Base-by-base conservation (phyloP, 2,888 invertebrate genomes). In the Beris morrisii region DNA sequence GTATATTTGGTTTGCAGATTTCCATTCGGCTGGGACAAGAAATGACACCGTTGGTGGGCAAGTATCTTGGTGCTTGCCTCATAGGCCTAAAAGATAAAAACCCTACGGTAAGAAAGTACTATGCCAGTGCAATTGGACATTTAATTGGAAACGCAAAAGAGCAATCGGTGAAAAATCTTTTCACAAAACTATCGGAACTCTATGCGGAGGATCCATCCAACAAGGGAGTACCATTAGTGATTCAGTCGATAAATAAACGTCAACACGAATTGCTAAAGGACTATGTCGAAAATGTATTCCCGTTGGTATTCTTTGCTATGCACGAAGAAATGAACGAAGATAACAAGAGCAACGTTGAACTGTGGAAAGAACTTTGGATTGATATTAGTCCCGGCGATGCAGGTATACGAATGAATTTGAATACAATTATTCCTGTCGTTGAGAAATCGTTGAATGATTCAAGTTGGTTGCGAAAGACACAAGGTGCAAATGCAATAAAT, bases 341-440 rank as follows among this genome's bases (percentile, higher is more conserved):
- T 70, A 84, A 84, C 69, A 83, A 83, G 71, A 75, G 75, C 11
- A 87, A 87, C 11, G 84, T 90, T 69, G 89, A 90, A 74, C 81
- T 89, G 69, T 96, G 92, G 88, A 91, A 90, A 70, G 95, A 95
- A 76, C 84, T 95, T 48, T 96, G 95, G 95, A 86, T 87, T 54
- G 95, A 95, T 75, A 87, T 92, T 43, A 90, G 92, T 69, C 92
- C 93, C n/a, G 90, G 91, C n/a, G 95, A 93, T 81, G 86, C 86
- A 56, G 94, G 92, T 48, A 88, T 95, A 71, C 84, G 88, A 31
- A 86, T 89, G 69, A 90, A 95, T 78, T 79, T 93, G 68, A 82
- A 85, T 55, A 86, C 87, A 59, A 90, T 95, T 64, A 86, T 90
- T 56, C 82, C 83, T 46, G 86, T 89, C 71, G 82, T 93, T 9